Evolutionary conservation across 2,113 vertebrate species (phyloP).

Genomic region (Corythoichthys intestinalis): DNA sequence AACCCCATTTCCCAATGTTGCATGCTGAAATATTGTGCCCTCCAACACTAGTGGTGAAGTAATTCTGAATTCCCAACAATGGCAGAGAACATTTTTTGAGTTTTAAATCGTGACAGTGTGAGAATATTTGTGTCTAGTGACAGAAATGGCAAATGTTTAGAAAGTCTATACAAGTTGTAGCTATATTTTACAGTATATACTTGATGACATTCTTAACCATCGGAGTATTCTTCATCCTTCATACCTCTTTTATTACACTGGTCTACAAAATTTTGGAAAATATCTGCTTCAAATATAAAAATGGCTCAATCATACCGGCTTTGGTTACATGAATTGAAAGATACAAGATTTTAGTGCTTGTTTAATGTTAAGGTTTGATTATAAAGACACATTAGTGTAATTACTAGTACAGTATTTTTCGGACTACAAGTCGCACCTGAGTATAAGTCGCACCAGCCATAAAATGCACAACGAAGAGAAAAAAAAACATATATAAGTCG

Average conservation of each 20-base stretch:
- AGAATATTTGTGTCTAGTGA: slow-evolving; percentile 20
- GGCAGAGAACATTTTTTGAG: slow-evolving; percentile 18
- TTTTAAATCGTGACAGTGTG: slow-evolving; percentile 10
- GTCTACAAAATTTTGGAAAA: too few species aligned
- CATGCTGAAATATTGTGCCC: slow-evolving; percentile 40
- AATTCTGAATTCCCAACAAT: slow-evolving; percentile 26
- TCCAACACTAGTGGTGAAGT: slow-evolving; percentile 36
- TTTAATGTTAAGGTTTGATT: too few species aligned
- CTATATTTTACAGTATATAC: not conserved
- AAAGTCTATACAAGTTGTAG: not conserved
- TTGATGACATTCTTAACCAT: not conserved
- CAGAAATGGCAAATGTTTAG: slow-evolving; percentile 17
- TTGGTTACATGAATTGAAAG: too few species aligned
- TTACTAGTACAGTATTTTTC: too few species aligned
- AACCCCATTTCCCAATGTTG: slow-evolving; percentile 16
- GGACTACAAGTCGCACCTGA: too few species aligned
- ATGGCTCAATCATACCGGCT: too few species aligned
- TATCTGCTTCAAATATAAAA: too few species aligned
- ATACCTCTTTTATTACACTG: slow-evolving; percentile 1
- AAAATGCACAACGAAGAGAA: too few species aligned
- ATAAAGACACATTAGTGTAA: too few species aligned
- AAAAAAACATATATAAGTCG: too few species aligned
- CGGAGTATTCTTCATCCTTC: not conserved
- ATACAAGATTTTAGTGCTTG: too few species aligned
- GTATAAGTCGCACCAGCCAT: too few species aligned